Evolutionary conservation across 2,888 invertebrate species (phyloP), one percentile per base, ranked within the genome.

Genomic region (Ernsta delagoae): DNA sequence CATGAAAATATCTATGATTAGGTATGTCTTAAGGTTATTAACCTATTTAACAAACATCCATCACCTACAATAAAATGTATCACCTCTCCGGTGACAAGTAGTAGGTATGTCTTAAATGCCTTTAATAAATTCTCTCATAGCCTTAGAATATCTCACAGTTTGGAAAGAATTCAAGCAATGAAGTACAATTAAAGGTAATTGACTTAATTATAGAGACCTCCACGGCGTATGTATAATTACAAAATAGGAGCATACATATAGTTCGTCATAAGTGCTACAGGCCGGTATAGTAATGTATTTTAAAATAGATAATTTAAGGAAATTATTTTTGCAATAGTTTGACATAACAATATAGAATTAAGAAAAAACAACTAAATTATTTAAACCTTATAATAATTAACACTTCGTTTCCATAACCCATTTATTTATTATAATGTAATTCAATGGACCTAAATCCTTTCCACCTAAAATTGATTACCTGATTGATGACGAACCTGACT

Each of bases 151-250:
- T 59, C 59, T 59, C 59, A 65, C 65, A 65, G 41, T 65, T 65
- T 59, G 65, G 65, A 65, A 59, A 59, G 59, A 59, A 53, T 50
- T 53, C 65, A 53, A 31, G 39, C 73, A 75, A 74, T 74, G 73
- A 70, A 48, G 73, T 72, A 74, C 72, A 77, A 77, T 78, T 75
- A 76, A 69, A 70, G 61, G 63, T 78, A 78, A 77, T 56, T 56
- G 34, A 56, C 56, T 53, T 75, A 75, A 75, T 76, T 72, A 72
- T 72, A 67, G 72, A 70, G 70, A 67, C 74, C 70, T 72, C 60
- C 60, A 48, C 65, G 68, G 59, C 65, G 61, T 60, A 70, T 70
- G 68, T 53, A n/a, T 65, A 59, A 65, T 50, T 54, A 67, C 60
- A 7, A 67, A 61, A 67, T 67, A 67, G 54, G 43, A 67, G 41